phyloP scores from a whole-genome alignment of 2,113 vertebrate genomes.

The Rhinopomastus cyanomelas region DNA sequence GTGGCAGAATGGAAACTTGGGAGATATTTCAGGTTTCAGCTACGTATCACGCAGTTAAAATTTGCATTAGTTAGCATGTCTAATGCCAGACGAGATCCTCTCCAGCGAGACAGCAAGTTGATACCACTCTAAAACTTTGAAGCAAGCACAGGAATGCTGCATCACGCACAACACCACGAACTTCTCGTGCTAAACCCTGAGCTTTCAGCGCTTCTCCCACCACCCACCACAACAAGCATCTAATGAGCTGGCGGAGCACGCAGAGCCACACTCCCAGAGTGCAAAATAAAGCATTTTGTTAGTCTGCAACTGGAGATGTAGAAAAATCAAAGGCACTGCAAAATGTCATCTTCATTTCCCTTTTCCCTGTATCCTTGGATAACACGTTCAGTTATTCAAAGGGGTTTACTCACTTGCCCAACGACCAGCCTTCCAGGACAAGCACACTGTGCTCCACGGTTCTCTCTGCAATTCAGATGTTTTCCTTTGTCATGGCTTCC shows the following conservation, averaged over 20 bases:
- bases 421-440: not conserved
- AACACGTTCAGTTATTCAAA: not conserved
- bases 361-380: not conserved
- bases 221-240: not conserved
- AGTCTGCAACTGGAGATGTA: not conserved
- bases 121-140: conserved; percentile 30
- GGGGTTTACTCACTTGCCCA: not conserved
- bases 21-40: conserved; percentile 40
- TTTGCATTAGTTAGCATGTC: conserved; percentile 48
- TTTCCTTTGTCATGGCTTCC: not conserved
- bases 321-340: not conserved
- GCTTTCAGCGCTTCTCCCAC: not conserved
- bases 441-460: not conserved
- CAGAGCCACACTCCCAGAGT: not conserved
- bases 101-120: conserved; percentile 47
- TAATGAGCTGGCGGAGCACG: not conserved
- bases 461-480: not conserved
- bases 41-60: conserved; percentile 50
- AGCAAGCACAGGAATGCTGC: not conserved
- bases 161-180: not conserved
- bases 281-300: conserved; percentile 1
- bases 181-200: not conserved
- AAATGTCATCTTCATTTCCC: not conserved
- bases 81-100: conserved; percentile 32
- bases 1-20: conserved; percentile 34